A percentile compares a stretch with the other conserved stretches of the same genome.
Evolutionary conservation across 2,113 vertebrate species (phyloP).

Genomic region (Mohoua ochrocephala): DNA sequence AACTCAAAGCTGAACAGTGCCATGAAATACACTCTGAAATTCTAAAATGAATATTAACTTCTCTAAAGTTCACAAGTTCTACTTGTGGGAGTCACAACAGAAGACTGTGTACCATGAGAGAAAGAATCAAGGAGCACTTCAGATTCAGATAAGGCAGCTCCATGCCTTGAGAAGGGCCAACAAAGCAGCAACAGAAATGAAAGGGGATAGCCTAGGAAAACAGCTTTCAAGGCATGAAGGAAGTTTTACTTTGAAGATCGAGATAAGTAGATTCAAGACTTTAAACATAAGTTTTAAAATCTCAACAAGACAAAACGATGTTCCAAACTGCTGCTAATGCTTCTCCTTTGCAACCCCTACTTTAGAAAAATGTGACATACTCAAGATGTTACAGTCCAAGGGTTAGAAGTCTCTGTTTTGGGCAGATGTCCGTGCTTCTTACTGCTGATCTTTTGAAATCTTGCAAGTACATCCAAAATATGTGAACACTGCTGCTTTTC

Average conservation of each 20-base stretch:
- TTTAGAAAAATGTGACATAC: neutral
- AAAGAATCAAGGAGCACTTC: neutral
- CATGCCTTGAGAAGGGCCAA: neutral
- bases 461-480: neutral
- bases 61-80: neutral
- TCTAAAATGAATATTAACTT: neutral
- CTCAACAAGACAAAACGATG: neutral
- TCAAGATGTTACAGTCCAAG: neutral
- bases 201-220: neutral
- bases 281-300: neutral
- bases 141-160: neutral
- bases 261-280: neutral
- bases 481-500: neutral
- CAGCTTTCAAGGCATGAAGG: neutral
- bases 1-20: neutral
- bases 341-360: neutral
- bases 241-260: neutral
- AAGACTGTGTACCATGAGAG: neutral
- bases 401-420: neutral
- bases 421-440: neutral
- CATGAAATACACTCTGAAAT: neutral
- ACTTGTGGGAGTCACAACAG: neutral
- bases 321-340: neutral
- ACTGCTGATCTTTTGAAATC: neutral
- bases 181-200: neutral